Evolutionary conservation across 2,888 invertebrate genomes (phyloP), one percentile per base, ranked within the genome.

Genomic region (Ischnura elegans): DNA sequence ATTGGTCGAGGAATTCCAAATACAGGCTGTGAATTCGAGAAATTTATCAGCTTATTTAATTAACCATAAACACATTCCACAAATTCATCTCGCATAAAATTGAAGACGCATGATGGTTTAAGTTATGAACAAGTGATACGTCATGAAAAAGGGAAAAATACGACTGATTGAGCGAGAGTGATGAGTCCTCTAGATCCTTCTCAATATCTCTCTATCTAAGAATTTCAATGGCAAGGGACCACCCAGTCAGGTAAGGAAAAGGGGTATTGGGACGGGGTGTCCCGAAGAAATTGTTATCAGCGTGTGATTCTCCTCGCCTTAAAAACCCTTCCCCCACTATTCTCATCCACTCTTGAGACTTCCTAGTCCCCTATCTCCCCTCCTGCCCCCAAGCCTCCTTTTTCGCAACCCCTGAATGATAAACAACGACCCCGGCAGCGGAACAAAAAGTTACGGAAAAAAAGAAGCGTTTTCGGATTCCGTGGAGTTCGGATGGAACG

Each of bases 221-320:
- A 13, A 36, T 10, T 76, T 16, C 29, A 10, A 76, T 10, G 36
- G 36, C 4, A 2, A 13, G 66, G 29, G 66, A 29, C 8, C 3
- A 47, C 47, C 21, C 6, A 66, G 66, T n/a, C 8, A 29, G 6
- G 66, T 6, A n/a, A n/a, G n/a, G n/a, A n/a, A n/a, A n/a, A n/a
- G n/a, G n/a, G 76, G 76, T 76, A 76, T 36, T 76, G 36, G 76
- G 76, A 29, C 76, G 76, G 36, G 76, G 76, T 76, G 76, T 76
- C 76, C 36, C 36, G 36, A 36, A 76, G 76, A 76, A 76, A 76
- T 76, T 76, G 76, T 76, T 76, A 76, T 76, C 76, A 76, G 13
- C 76, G n/a, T 36, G 76, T 36, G 29, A 13, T 36, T 25, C 29
- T 55, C 47, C 61, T 61, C 61, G 21, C 61, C 61, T 61, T 36